A percentile compares a stretch with the other conserved stretches of the same genome.
Conservation (phyloP, 1,140 invertebrate species). For the Phortica variegata region DNA sequence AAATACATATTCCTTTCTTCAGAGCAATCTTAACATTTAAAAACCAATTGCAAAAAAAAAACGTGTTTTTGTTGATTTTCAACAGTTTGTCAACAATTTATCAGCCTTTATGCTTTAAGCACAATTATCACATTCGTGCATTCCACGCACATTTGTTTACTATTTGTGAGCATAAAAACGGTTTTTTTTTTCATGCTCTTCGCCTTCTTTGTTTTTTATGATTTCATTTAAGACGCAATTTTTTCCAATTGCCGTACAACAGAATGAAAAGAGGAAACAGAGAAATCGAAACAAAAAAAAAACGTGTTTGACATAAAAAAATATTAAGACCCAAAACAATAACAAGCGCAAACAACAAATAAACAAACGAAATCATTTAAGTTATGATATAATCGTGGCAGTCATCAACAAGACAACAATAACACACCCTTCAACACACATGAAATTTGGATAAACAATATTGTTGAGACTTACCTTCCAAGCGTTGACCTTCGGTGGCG, state of each 20-base stretch:
- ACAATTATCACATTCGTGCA: conserved; percentile 13
- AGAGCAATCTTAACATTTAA: too few species aligned
- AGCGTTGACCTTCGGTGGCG: conserved; percentile 61
- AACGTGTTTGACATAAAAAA: background rate
- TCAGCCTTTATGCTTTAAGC: conserved; percentile 29
- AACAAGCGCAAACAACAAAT: background rate
- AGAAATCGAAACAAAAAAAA: too few species aligned
- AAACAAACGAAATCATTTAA: too few species aligned
- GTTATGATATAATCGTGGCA: too few species aligned
- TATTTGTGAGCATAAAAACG: conserved; percentile 15
- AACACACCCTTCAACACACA: too few species aligned
- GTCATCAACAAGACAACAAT: too few species aligned
- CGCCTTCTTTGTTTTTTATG: background rate
- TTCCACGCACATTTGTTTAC: conserved; percentile 49
- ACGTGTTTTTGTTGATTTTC: conserved; percentile 25
- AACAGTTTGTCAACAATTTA: conserved; percentile 16
- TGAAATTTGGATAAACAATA: too few species aligned
- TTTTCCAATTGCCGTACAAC: background rate
- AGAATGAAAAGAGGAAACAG: too few species aligned
- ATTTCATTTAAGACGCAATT: conserved; percentile 28
- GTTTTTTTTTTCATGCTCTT: background rate
- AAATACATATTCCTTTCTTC: too few species aligned
- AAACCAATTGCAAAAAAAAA: conserved; percentile 21
- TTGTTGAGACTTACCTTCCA: conserved; percentile 58
- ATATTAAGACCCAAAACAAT: background rate